phyloP scores from a whole-genome alignment of 53 echinoderm and acorn worm species.

The Actinopyga echinites region DNA sequence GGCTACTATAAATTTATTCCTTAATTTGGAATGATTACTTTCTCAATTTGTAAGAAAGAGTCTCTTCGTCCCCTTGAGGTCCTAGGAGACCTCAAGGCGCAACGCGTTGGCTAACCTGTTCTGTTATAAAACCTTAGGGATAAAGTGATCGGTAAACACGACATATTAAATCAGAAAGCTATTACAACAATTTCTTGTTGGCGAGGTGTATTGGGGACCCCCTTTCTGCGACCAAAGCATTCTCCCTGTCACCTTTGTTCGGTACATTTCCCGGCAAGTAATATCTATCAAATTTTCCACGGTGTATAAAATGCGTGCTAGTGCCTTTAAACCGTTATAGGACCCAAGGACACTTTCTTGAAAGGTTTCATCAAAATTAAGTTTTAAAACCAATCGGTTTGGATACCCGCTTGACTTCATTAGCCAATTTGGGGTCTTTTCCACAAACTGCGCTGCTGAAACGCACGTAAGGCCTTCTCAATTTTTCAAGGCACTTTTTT shows the following conservation, averaged over 20 bases:
- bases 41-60: background rate
- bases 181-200: background rate
- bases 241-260: background rate
- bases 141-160: slow-evolving; percentile 5
- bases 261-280: background rate
- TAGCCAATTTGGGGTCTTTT: slow-evolving; percentile 13
- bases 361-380: slow-evolving; percentile 16
- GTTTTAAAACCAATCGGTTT: slow-evolving; percentile 29
- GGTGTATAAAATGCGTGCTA: no score
- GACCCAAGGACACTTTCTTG: background rate
- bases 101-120: background rate
- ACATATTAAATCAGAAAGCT: background rate
- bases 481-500: background rate
- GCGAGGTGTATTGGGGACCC: background rate
- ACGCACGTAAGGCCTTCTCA: no score
- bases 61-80: background rate
- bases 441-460: slow-evolving; percentile 5
- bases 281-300: background rate
- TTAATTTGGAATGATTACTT: slow-evolving; percentile 5
- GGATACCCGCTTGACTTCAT: slow-evolving; percentile 10
- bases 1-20: slow-evolving; percentile 12
- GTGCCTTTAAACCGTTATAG: background rate
- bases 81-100: slow-evolving; percentile 1
- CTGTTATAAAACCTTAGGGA: slow-evolving; percentile 14
- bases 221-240: background rate